These are phyloP conservation scores for Drosophila macrothrix DNA, from an alignment of 2,888 invertebrate genomes.

Conservation along the genomic window DNA sequence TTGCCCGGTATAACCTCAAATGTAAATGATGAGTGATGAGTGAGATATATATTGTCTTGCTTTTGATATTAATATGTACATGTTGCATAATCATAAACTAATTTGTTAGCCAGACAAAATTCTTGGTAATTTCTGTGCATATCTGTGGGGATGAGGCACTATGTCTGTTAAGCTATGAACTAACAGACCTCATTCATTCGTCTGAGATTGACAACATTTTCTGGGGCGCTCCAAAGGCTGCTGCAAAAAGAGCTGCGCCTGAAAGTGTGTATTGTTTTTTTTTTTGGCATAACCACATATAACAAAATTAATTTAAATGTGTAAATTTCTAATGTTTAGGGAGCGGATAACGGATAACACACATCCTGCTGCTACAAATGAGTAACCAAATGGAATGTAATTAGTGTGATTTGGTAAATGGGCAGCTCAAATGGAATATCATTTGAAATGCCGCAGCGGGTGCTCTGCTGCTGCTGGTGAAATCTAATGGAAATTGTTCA, in stretches of 20 bases:
- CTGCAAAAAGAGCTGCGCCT: slow-evolving; percentile 28
- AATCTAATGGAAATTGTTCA: slow-evolving; percentile 56
- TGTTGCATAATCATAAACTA: neutral
- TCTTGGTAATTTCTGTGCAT: neutral
- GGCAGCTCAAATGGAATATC: slow-evolving; percentile 17
- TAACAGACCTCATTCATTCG: neutral
- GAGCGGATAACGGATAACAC: neutral
- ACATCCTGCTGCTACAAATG: slow-evolving; percentile 5
- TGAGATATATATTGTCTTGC: neutral
- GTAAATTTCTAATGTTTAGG: neutral
- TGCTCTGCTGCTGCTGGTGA: slow-evolving; percentile 52
- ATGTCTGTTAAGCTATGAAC: neutral
- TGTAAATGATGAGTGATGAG: too few relatives aligned
- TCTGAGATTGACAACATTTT: slow-evolving; percentile 1
- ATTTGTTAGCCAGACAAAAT: neutral
- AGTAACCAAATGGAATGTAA: slow-evolving; percentile 31
- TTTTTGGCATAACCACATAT: neutral
- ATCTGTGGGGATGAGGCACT: neutral
- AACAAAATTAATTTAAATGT: slow-evolving; percentile 29
- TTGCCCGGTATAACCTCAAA: neutral
- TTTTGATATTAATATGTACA: neutral
- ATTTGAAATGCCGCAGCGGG: slow-evolving; percentile 8
- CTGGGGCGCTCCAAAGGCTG: slow-evolving; percentile 46
- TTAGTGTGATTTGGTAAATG: slow-evolving; percentile 36
- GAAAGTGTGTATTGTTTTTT: slow-evolving; percentile 49